Evolutionary conservation across 2,113 vertebrate genomes (phyloP), one percentile per base, ranked within the genome.

Genomic region (Acanthisitta chloris): DNA sequence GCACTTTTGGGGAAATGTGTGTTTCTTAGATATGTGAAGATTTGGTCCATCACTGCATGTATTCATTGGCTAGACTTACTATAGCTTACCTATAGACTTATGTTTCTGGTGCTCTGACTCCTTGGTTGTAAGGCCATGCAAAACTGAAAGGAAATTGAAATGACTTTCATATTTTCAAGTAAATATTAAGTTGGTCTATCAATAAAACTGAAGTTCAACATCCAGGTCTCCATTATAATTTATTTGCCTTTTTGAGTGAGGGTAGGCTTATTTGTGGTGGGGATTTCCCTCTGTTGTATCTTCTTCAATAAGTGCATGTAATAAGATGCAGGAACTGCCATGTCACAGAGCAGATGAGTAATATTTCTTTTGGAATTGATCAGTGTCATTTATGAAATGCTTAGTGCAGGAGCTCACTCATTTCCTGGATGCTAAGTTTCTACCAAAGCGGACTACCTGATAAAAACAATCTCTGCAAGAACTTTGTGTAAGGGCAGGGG

Each of bases 251-350:
- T 79, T n/a, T 43, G 12, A 55, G 51, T 62, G 5, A 10, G 3
- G n/a, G 5, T 17, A 12, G 11, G 10, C 5, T 71, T 74, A 16
- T 40, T 59, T 20, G 12, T 4, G 5, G 12, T 4, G 5, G 0
- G 0, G 1, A 4, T 20, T 58, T 24, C 24, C 7, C 16, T n/a
- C 7, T 33, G 4, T 67, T 85, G 6, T 51, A 25, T 18, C 4
- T 74, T 64, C 23, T 69, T 73, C 20, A 58, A 1, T 36, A 59
- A 64, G 26, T 36, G 52, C 0, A 4, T 70, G 28, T 61, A 42
- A 57, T 17, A 72, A 40, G 4, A 8, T 25, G 15, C 11, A 31
- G 12, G 28, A 36, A 20, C 6, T 85, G 6, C 54, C 23, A 31
- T 59, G 8, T 65, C 36, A 66, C 19, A 23, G 74, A 78, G 15